Evolutionary conservation across 2,113 vertebrate genomes (phyloP), one percentile per base, ranked within the genome.

Genomic region (Monopterus albus): DNA sequence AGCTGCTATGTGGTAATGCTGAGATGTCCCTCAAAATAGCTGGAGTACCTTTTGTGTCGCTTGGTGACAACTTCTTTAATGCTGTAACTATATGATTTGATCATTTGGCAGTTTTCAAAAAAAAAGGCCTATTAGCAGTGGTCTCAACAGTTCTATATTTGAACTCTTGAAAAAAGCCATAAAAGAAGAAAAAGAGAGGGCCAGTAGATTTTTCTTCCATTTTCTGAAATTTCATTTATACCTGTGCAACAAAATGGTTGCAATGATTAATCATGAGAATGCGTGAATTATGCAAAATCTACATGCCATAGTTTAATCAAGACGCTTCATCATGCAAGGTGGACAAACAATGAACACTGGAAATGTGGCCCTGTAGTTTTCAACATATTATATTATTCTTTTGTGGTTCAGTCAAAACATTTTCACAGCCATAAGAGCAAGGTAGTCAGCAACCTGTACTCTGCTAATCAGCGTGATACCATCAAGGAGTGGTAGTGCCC

Each of bases 21-120:
- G 52, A 85, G 52, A 81, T 69, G 79, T 45, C 61, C 67, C 74
- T 79, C 68, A 53, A 64, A 83, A 81, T 81, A 81, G 73, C 74
- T 73, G 36, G 9, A 39, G 51, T 23, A 45, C 39, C 53, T 58
- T 64, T 25, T 43, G 45, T 72, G 49, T 75, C 60, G 58, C 33
- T 68, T 50, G 56, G 0, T 66, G 72, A 60, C 66, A 36, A 72
- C 21, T 62, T 35, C 23, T 55, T 72, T 64, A 47, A 78, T 75
- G 68, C 77, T 65, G 42, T 40, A 65, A 62, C 39, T 50, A 21
- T 26, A 28, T 53, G 10, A 68, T 82, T 77, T 63, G 62, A 71
- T 73, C 73, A 71, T 81, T 59, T 77, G 60, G 45, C 72, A 60
- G 77, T 84, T 81, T 49, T 61, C 12, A 80, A 76, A 75, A 68